Evolutionary conservation across 2,888 invertebrate species (phyloP).

Genomic region (Oligia latruncula): DNA sequence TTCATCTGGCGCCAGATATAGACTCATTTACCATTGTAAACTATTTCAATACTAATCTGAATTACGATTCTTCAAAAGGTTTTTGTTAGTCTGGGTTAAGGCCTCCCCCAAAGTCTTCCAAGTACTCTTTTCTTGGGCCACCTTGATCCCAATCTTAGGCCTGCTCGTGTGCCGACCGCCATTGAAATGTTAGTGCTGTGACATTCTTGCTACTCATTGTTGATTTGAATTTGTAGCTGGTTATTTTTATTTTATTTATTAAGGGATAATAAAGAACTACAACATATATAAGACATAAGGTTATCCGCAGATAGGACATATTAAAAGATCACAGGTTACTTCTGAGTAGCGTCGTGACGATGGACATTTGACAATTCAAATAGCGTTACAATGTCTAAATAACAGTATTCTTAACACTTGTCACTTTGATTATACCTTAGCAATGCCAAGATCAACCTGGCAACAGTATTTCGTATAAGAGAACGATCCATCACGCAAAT

Average conservation of each 20-base stretch:
- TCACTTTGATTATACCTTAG: neutral
- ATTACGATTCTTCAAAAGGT: neutral
- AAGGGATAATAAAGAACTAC: no score
- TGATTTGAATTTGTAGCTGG: neutral
- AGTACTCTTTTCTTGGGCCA: neutral
- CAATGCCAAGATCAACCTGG: neutral
- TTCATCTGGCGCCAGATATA: constrained; percentile 23
- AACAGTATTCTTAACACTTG: neutral
- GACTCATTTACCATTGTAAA: constrained; percentile 5
- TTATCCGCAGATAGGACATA: no score
- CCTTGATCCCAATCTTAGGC: neutral
- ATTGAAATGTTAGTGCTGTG: neutral
- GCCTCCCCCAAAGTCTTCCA: neutral
- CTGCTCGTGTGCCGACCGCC: neutral
- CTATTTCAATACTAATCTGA: neutral
- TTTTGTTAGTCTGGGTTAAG: neutral
- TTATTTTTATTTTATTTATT: neutral
- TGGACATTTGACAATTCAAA: neutral
- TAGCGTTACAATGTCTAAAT: neutral
- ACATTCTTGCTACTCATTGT: neutral
- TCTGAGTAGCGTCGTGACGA: neutral
- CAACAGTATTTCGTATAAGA: neutral
- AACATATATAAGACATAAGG: no score
- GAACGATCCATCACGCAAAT: constrained; percentile 3
- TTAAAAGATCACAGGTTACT: neutral